phyloP scores from a whole-genome alignment of 2,888 invertebrate genomes.

The Blera fallax region DNA sequence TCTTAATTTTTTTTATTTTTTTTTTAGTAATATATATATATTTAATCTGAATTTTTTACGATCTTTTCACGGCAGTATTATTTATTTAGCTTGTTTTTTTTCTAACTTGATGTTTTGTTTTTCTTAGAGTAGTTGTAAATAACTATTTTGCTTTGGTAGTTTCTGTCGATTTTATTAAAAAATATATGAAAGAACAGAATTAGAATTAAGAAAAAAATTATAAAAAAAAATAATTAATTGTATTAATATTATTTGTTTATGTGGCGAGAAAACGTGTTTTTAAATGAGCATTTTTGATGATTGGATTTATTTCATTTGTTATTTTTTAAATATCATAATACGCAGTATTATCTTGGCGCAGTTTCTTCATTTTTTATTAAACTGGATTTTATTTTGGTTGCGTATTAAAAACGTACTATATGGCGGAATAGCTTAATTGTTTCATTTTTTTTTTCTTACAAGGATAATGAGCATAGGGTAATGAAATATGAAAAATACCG shows the following conservation, averaged over 20 bases:
- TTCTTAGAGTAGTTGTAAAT: conserved; percentile 50
- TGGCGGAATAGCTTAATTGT: conserved; percentile 40
- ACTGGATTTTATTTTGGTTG: conserved; percentile 47
- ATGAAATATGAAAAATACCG: conserved; percentile 47
- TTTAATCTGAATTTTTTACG: conserved; percentile 58
- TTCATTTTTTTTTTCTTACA: conserved; percentile 31
- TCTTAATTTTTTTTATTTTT: conserved; percentile 35
- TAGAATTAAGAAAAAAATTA: background rate
- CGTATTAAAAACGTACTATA: conserved; percentile 63
- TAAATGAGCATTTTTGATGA: conserved; percentile 10
- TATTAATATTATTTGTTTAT: background rate
- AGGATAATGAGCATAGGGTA: conserved; percentile 52
- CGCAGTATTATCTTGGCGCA: conserved; percentile 26
- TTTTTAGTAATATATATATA: conserved; percentile 53
- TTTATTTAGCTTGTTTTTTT: conserved; percentile 67
- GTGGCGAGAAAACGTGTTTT: conserved; percentile 64
- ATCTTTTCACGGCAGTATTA: conserved; percentile 71
- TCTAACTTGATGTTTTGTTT: conserved; percentile 47
- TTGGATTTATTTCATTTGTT: background rate
- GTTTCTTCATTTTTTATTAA: conserved; percentile 10
- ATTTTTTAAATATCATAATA: conserved; percentile 17
- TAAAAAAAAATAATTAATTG: background rate
- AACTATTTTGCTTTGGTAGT: conserved; percentile 45
- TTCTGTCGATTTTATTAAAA: conserved; percentile 31
- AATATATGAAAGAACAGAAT: background rate